Conservation (phyloP, 35 echinoderm and acorn worm species). For the Apostichopus japonicus region DNA sequence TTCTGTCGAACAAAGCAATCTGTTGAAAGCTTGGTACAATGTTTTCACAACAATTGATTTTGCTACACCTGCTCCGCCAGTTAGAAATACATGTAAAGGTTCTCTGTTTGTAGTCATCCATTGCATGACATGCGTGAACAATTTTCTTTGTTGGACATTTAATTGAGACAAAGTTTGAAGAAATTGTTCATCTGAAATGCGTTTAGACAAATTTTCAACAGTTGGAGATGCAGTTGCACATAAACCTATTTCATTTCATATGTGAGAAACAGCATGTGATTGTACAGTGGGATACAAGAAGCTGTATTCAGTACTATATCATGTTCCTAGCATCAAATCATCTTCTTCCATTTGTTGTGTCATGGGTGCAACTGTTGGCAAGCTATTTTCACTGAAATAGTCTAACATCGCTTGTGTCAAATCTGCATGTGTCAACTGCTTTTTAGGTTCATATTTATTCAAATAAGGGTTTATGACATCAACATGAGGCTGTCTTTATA, state of each 20-base stretch:
- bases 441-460: neutral
- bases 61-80: constrained; percentile 57
- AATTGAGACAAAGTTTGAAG: neutral
- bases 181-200: neutral
- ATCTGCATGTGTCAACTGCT: neutral
- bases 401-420: neutral
- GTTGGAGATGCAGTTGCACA: neutral
- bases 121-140: neutral
- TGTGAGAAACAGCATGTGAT: constrained; percentile 20
- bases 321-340: neutral
- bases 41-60: constrained; percentile 38
- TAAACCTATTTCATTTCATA: constrained; percentile 33
- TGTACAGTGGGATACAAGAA: neutral
- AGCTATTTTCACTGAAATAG: neutral
- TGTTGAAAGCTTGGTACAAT: constrained; percentile 29
- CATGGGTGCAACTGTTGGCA: neutral
- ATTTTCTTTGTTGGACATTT: neutral
- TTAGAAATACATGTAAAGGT: constrained; percentile 49
- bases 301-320: neutral
- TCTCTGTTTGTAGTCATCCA: neutral
- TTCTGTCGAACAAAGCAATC: constrained; percentile 23
- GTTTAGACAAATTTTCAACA: neutral
- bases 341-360: constrained; percentile 16
- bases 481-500: neutral
- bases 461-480: neutral